Evolutionary conservation across 2,113 vertebrate species (phyloP).

Genomic region (Microtus oregoni): DNA sequence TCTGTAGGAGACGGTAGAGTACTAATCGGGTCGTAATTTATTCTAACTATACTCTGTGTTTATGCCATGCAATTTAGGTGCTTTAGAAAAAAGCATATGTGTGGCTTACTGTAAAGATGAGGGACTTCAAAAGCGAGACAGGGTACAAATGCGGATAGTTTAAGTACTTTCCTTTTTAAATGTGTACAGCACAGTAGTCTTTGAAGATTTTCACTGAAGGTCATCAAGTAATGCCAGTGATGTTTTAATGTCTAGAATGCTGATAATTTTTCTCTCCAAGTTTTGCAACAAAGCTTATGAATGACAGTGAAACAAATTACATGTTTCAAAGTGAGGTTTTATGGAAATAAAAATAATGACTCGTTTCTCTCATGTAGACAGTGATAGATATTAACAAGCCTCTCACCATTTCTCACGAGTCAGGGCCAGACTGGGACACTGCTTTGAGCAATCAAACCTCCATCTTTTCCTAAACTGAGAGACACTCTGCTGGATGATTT

Average conservation of each 20-base stretch:
- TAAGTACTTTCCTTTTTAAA: constrained; percentile 27
- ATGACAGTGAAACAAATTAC: constrained; percentile 51
- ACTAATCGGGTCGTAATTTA: neutral
- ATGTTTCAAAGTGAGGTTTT: constrained; percentile 25
- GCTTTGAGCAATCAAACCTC: neutral
- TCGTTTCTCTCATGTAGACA: constrained; percentile 53
- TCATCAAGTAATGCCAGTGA: neutral
- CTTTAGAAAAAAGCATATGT: neutral
- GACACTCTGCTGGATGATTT: neutral
- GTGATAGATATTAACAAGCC: constrained; percentile 34
- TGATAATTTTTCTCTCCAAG: constrained; percentile 33
- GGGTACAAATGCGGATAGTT: neutral
- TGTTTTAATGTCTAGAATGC: neutral
- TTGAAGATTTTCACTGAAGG: constrained; percentile 44
- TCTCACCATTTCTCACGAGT: constrained; percentile 3
- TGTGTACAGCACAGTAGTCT: neutral
- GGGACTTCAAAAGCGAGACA: neutral
- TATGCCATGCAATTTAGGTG: constrained; percentile 5
- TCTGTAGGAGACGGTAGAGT: neutral
- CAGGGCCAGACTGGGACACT: neutral
- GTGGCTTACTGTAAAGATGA: constrained; percentile 22
- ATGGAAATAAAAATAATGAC: constrained; percentile 61
- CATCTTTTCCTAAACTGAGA: neutral
- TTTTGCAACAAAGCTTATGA: constrained; percentile 50
- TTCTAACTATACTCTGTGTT: neutral